phyloP scores from a whole-genome alignment of 2,113 vertebrate species.

The Otolemur garnettii region DNA sequence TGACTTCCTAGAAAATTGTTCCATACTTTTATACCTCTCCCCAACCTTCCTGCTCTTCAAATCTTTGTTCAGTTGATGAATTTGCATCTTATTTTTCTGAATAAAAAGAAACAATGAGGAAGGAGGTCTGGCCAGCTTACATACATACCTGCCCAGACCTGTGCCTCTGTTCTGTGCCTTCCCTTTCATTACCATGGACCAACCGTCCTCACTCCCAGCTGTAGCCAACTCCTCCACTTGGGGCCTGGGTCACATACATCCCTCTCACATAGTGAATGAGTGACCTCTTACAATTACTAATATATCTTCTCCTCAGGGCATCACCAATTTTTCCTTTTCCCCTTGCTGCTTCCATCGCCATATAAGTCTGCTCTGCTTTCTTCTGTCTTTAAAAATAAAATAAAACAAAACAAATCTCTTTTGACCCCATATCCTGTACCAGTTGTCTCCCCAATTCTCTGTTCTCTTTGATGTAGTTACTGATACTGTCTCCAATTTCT shows the following conservation, averaged over 20 bases:
- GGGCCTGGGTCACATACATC: neutral
- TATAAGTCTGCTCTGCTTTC: neutral
- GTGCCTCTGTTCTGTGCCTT: neutral
- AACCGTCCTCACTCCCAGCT: neutral
- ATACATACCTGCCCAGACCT: fast-evolving
- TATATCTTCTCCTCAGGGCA: neutral
- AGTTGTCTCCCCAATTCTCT: neutral
- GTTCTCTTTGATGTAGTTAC: neutral
- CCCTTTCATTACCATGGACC: neutral
- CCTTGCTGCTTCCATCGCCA: neutral
- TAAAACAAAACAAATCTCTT: neutral
- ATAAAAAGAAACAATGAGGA: neutral
- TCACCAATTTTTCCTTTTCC: neutral
- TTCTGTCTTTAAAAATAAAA: neutral
- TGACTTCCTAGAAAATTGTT: neutral
- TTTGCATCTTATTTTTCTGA: neutral
- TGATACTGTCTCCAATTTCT: neutral
- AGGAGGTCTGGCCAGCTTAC: neutral
- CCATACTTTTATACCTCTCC: neutral
- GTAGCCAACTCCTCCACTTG: too few relatives aligned
- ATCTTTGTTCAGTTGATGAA: neutral
- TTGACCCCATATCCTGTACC: neutral
- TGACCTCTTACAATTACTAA: neutral
- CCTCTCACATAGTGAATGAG: neutral
- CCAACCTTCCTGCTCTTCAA: neutral